Evolutionary conservation across 2,113 vertebrate genomes (phyloP).

Genomic region (Clarias macrocephalus): DNA sequence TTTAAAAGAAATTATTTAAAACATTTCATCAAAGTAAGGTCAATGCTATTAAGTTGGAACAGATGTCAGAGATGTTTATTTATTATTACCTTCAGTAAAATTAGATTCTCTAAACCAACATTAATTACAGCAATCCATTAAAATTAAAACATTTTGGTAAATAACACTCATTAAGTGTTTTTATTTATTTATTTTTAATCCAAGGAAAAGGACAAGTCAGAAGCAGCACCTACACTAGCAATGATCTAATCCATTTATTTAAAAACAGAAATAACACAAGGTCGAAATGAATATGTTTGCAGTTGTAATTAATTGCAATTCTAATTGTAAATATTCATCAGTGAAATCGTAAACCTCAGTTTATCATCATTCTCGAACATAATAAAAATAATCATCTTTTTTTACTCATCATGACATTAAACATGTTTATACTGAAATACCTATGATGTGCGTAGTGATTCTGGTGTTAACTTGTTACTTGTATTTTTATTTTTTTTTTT

Average conservation of each 20-base stretch:
- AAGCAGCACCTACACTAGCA: neutral
- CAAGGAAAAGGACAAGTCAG: neutral
- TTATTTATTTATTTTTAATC: neutral
- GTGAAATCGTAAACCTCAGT: neutral
- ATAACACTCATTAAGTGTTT: neutral
- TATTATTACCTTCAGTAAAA: neutral
- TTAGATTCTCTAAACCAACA: neutral
- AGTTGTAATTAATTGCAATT: neutral
- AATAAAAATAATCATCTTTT: too few relatives aligned
- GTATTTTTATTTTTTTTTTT: neutral
- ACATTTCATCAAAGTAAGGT: neutral
- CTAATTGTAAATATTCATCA: neutral
- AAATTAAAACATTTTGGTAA: neutral
- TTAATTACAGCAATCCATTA: neutral
- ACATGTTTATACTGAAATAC: neutral
- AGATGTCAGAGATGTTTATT: neutral
- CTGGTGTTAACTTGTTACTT: neutral
- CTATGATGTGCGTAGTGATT: neutral
- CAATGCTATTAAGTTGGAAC: neutral
- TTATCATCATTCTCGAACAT: neutral
- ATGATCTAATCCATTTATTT: neutral
- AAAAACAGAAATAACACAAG: neutral
- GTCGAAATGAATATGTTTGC: neutral
- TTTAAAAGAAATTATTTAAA: conserved; percentile 2
- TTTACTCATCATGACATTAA: neutral